Evolutionary conservation across 2,888 invertebrate species (phyloP), one percentile per base, ranked within the genome.

Genomic region (Sinhomidia bicolor): DNA sequence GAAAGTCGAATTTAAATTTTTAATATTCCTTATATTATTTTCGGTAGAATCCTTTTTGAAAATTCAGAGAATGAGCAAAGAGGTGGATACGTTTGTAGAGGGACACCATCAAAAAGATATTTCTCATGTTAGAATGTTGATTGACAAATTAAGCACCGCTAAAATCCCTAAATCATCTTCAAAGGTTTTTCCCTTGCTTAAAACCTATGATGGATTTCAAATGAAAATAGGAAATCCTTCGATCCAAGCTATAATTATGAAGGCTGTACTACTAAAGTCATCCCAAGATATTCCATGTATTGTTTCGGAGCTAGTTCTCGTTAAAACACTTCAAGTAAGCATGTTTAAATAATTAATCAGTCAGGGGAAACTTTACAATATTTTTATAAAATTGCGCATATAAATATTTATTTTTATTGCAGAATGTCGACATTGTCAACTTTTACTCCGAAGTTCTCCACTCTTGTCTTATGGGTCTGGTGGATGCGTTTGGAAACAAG

Each of bases 371-470:
- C 6, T 71, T 17, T 57, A n/a, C 17, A 41, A 20, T 71, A 17
- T 71, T 1, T n/a, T 14, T 14, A 5, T 41, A 17, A 32, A 41
- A 41, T 41, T 36, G 4, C 5, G n/a, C n/a, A n/a, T n/a, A n/a
- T n/a, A n/a, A n/a, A n/a, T 60, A 41, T 44, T 74, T 44, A 20
- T 47, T 20, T 20, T 7, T 6, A 20, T 90, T 89, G 86, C 92
- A 94, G 94, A 94, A 96, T 82, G 96, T 97, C 92, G 95, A 96
- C n/a, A 95, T 96, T 91, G 95, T 97, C 0, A 95, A 97, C 91
- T 94, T 99, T 0, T 98, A 97, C 93, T 96, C 97, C 93, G 98
- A 99, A 94, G 95, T 99, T 41, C 96, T 98, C 92, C 95, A 98
- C 90, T 97, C 98, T 0, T 97, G 98, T 93, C 96, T 98, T 88